Conservation (phyloP, 2,797 vertebrate species). For the Mycteria americana region DNA sequence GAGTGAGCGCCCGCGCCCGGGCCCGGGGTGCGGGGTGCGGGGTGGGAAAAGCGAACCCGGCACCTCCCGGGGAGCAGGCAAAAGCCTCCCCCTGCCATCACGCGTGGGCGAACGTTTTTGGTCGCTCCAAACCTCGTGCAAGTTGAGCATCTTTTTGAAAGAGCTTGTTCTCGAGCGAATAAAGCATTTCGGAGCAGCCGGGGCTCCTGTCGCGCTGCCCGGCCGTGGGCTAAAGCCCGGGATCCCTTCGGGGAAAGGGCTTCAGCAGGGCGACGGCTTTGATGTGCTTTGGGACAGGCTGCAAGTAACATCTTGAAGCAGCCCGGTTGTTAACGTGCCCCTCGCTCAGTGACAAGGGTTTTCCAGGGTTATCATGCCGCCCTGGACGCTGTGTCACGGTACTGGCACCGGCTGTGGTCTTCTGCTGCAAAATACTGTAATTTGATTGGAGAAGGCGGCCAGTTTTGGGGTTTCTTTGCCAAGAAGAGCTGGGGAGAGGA, state of each 20-base stretch:
- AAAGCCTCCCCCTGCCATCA: neutral
- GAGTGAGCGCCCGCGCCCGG: neutral
- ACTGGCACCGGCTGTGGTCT: neutral
- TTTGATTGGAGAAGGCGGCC: neutral
- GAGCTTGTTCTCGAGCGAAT: neutral
- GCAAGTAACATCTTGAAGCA: neutral
- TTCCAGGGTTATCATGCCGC: neutral
- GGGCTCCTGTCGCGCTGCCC: neutral
- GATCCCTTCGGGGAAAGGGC: neutral
- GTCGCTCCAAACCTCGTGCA: neutral
- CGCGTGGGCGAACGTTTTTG: fast-evolving
- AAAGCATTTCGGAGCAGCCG: neutral
- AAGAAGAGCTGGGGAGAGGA: neutral
- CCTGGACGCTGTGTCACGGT: fast-evolving
- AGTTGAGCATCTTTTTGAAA: neutral
- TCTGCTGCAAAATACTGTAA: neutral
- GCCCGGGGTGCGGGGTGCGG: neutral
- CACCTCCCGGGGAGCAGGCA: fast-evolving
- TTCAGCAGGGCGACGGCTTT: neutral
- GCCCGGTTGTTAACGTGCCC: neutral
- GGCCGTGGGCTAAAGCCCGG: neutral
- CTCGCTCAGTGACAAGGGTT: neutral
- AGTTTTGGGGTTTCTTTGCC: neutral
- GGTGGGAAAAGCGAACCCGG: neutral
- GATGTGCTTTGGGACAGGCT: neutral